Base-by-base conservation (phyloP, 2,113 vertebrate species). In the Dasyurus viverrinus region DNA sequence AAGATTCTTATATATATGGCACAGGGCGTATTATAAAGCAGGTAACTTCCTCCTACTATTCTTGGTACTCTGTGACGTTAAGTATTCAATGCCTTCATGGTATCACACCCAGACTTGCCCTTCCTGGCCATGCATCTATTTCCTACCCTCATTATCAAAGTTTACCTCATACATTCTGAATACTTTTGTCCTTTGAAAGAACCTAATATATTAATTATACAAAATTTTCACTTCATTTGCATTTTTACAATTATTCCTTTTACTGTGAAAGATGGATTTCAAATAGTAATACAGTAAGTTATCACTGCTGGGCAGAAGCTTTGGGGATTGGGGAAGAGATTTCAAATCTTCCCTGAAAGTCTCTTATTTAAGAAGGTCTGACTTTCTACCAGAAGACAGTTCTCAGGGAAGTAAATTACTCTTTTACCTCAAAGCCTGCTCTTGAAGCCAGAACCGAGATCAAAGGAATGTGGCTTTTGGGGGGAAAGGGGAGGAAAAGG, bases 391-490 rank as follows among this genome's bases (percentile, higher is more conserved):
- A 68, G 68, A 36, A n/a, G 16, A 19, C n/a, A 23, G n/a, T 42
- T 7, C 0, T 4, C 1, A 8, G 24, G 19, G 54, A n/a, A 6
- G 57, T 47, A 89, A 53, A 22, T 48, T 53, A n/a, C 92, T 89
- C n/a, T 6, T 6, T 89, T 94, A 50, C 90, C 19, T 53, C 54
- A 22, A 54, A 53, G 90, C 16, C 57, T 94, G 50, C 96, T 89
- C 92, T 0, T 93, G 90, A 94, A 54, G 55, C 25, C 89, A 96
- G 97, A 93, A 26, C 0, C 53, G 26, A 93, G 90, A 93, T 96
- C 94, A 90, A 55, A 53, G 57, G 89, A 36, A 22, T 22, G 6
- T 76, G 36, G 36, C 14, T 42, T 76, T 76, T 76, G 19, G 5
- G 0, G 36, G n/a, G 7, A 19, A 11, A 8, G 25, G 8, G 55